Percentiles rank a stretch among this genome's conserved stretches.
phyloP scores from a whole-genome alignment of 2,113 vertebrate species.

The Ornithorhynchus anatinus region DNA sequence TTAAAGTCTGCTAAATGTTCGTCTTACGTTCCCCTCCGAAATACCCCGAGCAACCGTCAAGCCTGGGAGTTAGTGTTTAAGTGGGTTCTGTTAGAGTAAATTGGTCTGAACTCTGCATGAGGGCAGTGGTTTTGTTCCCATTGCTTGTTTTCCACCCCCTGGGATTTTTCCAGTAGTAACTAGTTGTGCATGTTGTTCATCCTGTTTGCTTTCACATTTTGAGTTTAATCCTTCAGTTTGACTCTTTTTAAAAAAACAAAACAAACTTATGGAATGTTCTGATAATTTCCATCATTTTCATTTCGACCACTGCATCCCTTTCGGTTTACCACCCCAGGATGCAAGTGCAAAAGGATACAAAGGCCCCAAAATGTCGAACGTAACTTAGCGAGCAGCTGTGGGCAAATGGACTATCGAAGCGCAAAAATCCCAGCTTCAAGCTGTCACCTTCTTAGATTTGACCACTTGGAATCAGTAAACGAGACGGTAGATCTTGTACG shows the following conservation, averaged over 20 bases:
- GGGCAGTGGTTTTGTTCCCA: conserved; percentile 47
- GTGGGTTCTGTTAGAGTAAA: conserved; percentile 46
- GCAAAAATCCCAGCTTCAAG: conserved; percentile 49
- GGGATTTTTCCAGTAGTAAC: conserved; percentile 60
- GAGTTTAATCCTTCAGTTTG: too few relatives aligned
- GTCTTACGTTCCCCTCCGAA: conserved; percentile 75
- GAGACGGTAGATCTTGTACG: conserved; percentile 5
- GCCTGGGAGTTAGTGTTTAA: conserved; percentile 54
- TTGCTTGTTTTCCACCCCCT: conserved; percentile 39
- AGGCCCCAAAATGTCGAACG: background rate
- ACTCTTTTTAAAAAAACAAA: too few relatives aligned
- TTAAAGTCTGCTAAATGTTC: conserved; percentile 81
- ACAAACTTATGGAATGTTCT: too few relatives aligned
- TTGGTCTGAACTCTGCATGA: conserved; percentile 15
- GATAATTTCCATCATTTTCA: too few relatives aligned
- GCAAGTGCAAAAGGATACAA: background rate
- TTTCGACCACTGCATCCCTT: too few relatives aligned
- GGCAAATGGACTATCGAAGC: background rate
- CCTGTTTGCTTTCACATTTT: conserved; percentile 66
- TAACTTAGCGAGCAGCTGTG: background rate
- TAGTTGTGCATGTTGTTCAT: conserved; percentile 70
- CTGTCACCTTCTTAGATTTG: conserved; percentile 18
- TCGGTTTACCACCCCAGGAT: too few relatives aligned
- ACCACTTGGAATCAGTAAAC: too few relatives aligned
- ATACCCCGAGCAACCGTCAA: conserved; percentile 56